phyloP scores from a whole-genome alignment of 2,888 invertebrate genomes.

The Nipponacmea schrenckii region DNA sequence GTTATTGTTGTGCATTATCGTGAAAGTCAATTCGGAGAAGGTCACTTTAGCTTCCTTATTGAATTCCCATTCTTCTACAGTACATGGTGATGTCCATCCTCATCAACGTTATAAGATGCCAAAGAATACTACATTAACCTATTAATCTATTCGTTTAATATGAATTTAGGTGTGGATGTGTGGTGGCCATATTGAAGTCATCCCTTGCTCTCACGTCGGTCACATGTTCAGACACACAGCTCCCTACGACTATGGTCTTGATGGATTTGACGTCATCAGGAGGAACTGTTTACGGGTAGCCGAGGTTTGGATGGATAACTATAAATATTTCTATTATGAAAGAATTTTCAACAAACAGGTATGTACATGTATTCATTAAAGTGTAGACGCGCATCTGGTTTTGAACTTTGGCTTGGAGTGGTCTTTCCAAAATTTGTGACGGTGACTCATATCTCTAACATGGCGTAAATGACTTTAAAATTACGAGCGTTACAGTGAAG shows the following conservation, averaged over 20 bases:
- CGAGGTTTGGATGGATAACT: conserved; percentile 96
- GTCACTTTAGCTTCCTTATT: not conserved
- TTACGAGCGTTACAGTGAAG: too few relatives aligned
- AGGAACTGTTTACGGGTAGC: conserved; percentile 91
- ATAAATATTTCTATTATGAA: conserved; percentile 67
- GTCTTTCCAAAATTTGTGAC: too few relatives aligned
- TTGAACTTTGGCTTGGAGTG: too few relatives aligned
- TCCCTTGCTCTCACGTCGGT: conserved; percentile 94
- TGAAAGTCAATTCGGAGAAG: not conserved
- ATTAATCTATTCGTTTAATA: too few relatives aligned
- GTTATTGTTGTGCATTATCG: not conserved
- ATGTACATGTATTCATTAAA: not conserved
- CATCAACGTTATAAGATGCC: not conserved
- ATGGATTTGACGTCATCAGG: conserved; percentile 85
- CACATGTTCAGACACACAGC: conserved; percentile 91
- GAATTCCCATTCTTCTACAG: not conserved
- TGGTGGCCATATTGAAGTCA: conserved; percentile 87
- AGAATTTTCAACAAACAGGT: conserved; percentile 23
- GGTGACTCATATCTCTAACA: too few relatives aligned
- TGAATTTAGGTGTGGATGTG: conserved; percentile 89
- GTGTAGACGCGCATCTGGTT: not conserved
- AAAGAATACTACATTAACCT: too few relatives aligned
- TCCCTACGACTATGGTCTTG: conserved; percentile 80
- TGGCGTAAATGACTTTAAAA: too few relatives aligned
- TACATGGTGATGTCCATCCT: not conserved